Conservation (phyloP, 1,140 invertebrate genomes). For the Gerris buenoi region DNA sequence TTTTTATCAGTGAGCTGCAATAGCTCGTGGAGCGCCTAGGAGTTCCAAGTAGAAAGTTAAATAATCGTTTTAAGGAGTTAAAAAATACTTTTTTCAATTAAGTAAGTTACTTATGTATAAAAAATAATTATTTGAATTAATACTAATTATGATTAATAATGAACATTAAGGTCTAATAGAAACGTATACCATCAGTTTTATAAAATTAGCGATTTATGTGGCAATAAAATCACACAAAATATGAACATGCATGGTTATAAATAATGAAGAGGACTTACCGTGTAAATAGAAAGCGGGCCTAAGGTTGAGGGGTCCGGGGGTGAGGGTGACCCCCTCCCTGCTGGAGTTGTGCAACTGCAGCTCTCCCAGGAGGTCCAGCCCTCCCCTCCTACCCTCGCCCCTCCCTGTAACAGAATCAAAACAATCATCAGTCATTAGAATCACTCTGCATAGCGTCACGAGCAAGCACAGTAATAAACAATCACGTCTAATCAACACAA, state of each 20-base stretch:
- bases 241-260: not conserved
- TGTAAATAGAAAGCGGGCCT: conserved; percentile 45
- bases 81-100: too few species aligned
- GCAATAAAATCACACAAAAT: not conserved
- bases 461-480: not conserved
- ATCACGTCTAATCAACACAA: not conserved
- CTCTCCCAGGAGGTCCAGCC: conserved; percentile 46
- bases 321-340: conserved; percentile 41
- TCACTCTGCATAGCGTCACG: not conserved
- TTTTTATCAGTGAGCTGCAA: too few species aligned
- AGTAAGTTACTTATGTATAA: too few species aligned
- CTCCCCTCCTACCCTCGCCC: conserved; percentile 12
- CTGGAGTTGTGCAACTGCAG: conserved; percentile 50
- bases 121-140: too few species aligned
- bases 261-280: conserved; percentile 32
- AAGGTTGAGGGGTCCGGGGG: conserved; percentile 43
- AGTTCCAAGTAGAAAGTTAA: too few species aligned
- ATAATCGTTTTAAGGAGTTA: too few species aligned
- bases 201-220: not conserved
- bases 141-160: not conserved
- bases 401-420: conserved; percentile 12
- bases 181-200: not conserved
- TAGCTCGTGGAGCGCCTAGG: too few species aligned
- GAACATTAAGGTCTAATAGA: too few species aligned
- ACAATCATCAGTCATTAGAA: not conserved